Conservation (phyloP, 2,797 vertebrate species). For the Mormyrus hasselquistii region DNA sequence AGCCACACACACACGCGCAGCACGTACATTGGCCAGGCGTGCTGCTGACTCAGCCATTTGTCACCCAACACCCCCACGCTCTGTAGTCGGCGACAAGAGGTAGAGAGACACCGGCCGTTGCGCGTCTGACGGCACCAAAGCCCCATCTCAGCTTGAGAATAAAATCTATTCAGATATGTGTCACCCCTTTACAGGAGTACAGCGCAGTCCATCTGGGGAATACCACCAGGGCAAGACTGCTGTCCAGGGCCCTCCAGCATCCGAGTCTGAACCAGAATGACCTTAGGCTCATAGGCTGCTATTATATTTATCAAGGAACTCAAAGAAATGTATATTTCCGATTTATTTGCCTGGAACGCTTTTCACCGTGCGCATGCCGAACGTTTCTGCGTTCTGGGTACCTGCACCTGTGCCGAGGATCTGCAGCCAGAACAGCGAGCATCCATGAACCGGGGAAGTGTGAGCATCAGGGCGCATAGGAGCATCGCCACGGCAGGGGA, state of each 20-base stretch:
- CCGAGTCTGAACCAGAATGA: slow-evolving; percentile 31
- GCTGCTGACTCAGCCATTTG: slow-evolving; percentile 45
- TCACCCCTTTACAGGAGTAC: not conserved
- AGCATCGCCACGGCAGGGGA: not conserved
- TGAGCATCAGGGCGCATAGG: too few species aligned
- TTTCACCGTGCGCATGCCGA: not conserved
- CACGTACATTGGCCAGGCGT: slow-evolving; percentile 16
- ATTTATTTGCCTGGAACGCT: not conserved
- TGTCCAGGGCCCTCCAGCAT: slow-evolving; percentile 32
- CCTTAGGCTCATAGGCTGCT: not conserved
- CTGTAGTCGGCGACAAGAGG: slow-evolving; percentile 26
- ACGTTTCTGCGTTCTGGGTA: not conserved
- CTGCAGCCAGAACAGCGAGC: not conserved
- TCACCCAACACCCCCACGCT: slow-evolving; percentile 40
- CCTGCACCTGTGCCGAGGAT: not conserved
- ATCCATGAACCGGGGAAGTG: not conserved
- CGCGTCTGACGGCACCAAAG: slow-evolving; percentile 28
- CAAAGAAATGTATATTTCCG: not conserved
- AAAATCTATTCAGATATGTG: slow-evolving; percentile 32
- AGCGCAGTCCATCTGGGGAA: slow-evolving; percentile 17
- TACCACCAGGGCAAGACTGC: slow-evolving; percentile 32
- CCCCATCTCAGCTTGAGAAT: slow-evolving; percentile 41
- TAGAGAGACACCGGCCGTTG: slow-evolving; percentile 29
- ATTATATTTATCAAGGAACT: not conserved
- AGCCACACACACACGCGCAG: not conserved